Evolutionary conservation across 2,113 vertebrate genomes (phyloP).

Genomic region (Neoarius graeffei): DNA sequence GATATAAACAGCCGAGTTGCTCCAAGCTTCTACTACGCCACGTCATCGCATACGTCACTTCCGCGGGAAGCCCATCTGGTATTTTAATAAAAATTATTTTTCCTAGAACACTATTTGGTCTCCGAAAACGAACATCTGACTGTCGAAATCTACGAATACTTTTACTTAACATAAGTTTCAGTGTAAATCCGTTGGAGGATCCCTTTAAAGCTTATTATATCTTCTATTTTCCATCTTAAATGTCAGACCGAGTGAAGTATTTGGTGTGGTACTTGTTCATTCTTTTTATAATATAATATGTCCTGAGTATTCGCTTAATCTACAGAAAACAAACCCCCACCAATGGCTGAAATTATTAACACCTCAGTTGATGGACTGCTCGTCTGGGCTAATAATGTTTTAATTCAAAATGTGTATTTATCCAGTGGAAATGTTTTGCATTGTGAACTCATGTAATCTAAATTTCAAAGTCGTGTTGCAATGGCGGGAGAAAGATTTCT

Average conservation of each 20-base stretch:
- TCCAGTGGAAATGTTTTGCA: conserved; percentile 64
- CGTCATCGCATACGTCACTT: no score
- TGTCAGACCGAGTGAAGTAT: conserved; percentile 72
- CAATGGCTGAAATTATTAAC: conserved; percentile 43
- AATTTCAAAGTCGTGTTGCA: conserved; percentile 56
- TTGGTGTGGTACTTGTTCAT: conserved; percentile 72
- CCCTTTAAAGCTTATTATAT: conserved; percentile 52
- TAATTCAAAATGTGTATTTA: conserved; percentile 62
- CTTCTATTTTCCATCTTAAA: conserved; percentile 66
- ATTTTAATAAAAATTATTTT: no score
- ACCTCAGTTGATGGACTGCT: conserved; percentile 54
- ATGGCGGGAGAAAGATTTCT: neutral
- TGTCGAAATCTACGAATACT: no score
- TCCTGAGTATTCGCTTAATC: conserved; percentile 66
- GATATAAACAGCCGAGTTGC: no score
- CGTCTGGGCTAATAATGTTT: conserved; percentile 67
- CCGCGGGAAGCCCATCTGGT: no score
- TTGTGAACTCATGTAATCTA: conserved; percentile 55
- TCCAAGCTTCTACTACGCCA: no score
- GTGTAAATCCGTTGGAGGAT: no score
- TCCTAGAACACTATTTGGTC: no score
- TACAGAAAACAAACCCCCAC: conserved; percentile 65
- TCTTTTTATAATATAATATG: conserved; percentile 70
- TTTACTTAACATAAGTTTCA: no score
- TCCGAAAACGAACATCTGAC: no score